A percentile compares a stretch with the other conserved stretches of the same genome.
Evolutionary conservation across 1,140 invertebrate genomes (phyloP).

Genomic region (Apis dorsata): DNA sequence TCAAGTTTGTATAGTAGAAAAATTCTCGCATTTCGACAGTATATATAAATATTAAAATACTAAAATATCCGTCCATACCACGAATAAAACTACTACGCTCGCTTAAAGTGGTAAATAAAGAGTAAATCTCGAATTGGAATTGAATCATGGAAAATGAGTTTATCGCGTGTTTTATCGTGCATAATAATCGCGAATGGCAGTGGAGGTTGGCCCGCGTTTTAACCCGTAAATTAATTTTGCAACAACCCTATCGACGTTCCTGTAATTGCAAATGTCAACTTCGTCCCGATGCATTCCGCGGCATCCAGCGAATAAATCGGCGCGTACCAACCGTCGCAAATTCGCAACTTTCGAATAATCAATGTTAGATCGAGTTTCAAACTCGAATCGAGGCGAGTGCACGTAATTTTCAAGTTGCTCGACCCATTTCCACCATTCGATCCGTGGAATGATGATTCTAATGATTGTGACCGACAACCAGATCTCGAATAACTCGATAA

Average conservation of each 20-base stretch:
- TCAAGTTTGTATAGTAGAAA: no score
- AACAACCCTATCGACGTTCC: background rate
- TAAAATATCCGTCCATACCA: background rate
- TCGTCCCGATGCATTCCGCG: background rate
- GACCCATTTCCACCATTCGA: no score
- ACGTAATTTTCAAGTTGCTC: slow-evolving; percentile 1
- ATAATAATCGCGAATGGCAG: no score
- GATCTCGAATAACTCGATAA: background rate
- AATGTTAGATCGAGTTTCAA: slow-evolving; percentile 25
- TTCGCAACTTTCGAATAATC: slow-evolving; percentile 30
- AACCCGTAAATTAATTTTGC: slow-evolving; percentile 10
- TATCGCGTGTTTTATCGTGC: no score
- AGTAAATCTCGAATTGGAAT: background rate
- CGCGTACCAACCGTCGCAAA: slow-evolving; percentile 13
- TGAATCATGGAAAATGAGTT: background rate
- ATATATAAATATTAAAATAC: no score
- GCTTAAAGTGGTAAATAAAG: background rate
- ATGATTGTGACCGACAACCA: slow-evolving; percentile 12
- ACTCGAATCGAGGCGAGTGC: no score
- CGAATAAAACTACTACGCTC: background rate
- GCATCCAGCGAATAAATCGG: background rate
- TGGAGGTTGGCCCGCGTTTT: background rate
- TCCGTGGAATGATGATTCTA: background rate
- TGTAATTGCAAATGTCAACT: slow-evolving; percentile 14
- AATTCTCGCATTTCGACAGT: no score